Evolutionary conservation across 2,888 invertebrate species (phyloP).

Genomic region (Biston stratarius): DNA sequence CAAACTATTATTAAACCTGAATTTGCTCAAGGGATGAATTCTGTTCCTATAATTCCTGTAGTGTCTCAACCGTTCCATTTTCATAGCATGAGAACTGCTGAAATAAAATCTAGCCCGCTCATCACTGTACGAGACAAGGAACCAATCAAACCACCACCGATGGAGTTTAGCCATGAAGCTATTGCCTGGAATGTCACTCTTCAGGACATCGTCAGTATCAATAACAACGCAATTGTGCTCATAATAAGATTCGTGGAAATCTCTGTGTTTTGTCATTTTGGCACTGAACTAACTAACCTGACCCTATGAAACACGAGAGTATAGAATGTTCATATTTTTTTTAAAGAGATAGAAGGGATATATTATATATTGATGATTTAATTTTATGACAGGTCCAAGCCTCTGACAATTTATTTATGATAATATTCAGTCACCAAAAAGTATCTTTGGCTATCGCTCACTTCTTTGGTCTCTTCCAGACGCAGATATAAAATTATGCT

Average conservation of each 20-base stretch:
- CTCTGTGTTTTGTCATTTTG: conserved; percentile 3
- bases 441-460: no score
- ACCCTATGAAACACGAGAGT: no score
- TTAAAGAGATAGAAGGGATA: no score
- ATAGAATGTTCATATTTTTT: no score
- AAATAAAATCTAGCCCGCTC: conserved; percentile 50
- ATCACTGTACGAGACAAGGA: conserved; percentile 55
- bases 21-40: conserved; percentile 60
- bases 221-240: conserved; percentile 55
- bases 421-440: no score
- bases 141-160: conserved; percentile 58
- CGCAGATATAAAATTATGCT: no score
- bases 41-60: conserved; percentile 47
- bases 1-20: conserved; percentile 27
- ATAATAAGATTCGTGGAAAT: conserved; percentile 52
- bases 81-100: conserved; percentile 55
- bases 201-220: conserved; percentile 56
- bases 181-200: conserved; percentile 50
- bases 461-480: no score
- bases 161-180: conserved; percentile 33
- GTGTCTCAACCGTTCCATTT: conserved; percentile 54
- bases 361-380: no score
- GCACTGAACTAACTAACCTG: neutral
- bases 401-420: no score
- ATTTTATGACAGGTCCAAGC: no score